phyloP scores from a whole-genome alignment of 2,888 invertebrate genomes.

The Xanthostigma xanthostigma region DNA sequence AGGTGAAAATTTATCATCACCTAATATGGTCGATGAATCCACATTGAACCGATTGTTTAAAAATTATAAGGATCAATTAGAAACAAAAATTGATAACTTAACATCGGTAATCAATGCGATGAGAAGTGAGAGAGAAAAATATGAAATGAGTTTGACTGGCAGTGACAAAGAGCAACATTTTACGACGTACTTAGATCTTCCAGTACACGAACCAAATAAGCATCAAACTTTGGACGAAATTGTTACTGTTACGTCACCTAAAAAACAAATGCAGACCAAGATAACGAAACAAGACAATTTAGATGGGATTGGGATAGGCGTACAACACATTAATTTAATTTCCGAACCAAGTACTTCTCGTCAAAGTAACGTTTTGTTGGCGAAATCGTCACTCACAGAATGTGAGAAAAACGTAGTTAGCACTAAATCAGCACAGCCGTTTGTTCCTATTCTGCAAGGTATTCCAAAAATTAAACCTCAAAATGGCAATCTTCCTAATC shows the following conservation, averaged over 20 bases:
- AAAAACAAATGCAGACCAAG: too few species aligned
- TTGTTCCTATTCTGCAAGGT: conserved; percentile 24
- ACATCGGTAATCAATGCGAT: conserved; percentile 39
- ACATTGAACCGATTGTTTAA: not conserved
- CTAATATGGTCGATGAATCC: not conserved
- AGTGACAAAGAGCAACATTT: conserved; percentile 25
- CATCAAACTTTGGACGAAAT: too few species aligned
- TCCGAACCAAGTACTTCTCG: too few species aligned
- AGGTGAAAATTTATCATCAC: not conserved
- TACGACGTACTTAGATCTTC: conserved; percentile 27
- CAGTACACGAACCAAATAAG: conserved; percentile 10
- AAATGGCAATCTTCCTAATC: conserved; percentile 5
- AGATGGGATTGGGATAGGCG: too few species aligned
- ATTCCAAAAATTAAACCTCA: conserved; percentile 23
- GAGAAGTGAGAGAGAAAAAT: conserved; percentile 37
- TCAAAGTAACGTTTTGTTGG: too few species aligned
- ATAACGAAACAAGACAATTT: too few species aligned
- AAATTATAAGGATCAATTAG: not conserved
- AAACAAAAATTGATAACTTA: conserved; percentile 31
- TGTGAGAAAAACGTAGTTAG: conserved; percentile 4
- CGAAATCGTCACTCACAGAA: too few species aligned
- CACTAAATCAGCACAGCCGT: conserved; percentile 10
- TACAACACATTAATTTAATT: too few species aligned
- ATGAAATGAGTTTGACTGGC: conserved; percentile 26
- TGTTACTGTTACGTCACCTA: too few species aligned